Base-by-base conservation (phyloP, 1,140 invertebrate species). In the Acromyrmex heyeri region DNA sequence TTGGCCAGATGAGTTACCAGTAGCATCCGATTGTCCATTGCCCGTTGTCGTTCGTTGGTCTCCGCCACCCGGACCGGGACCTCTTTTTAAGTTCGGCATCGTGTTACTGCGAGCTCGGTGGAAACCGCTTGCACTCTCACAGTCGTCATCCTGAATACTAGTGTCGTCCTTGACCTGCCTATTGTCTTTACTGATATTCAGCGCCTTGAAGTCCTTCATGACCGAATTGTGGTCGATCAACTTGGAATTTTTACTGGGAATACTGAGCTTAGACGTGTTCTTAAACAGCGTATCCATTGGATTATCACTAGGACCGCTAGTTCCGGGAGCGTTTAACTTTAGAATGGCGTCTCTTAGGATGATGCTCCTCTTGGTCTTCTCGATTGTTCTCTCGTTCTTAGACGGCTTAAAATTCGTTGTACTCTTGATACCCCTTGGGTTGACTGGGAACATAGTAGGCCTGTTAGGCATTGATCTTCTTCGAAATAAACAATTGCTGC, bases 1-100 rank as follows among this genome's bases (percentile, higher is more conserved):
- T 72, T 92, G 92, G 44, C 92, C 92, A 7, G 65, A 62, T 14
- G 78, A 67, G 48, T 18, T 21, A 8, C 50, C 48, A 27, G 59
- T 57, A 24, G 67, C 6, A 38, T 82, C 69, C 4, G 87, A 61
- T 8, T 83, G 79, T 34, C 69, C 69, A 0, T 6, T 55, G 48
- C 61, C 14, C 14, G 48, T 62, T 4, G 82, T 38, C n/a, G 83
- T 77, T 2, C 86, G 64, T 64, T 91, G 87, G 27, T 69, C 55
- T 76, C 93, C 93, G 88, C 93, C 93, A 24, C 94, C 92, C 0
- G 92, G 92, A 24, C 92, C 91, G 5, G 93, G 92, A 38, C 91
- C 91, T 78, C 93, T 93, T 83, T 95, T 95, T 69, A 95, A 88
- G 76, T 93, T 95, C 55, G 95, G 95, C 95, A 95, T 95, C 2